These are phyloP conservation scores for Cygnus buccinator DNA, from an alignment of 2,113 vertebrate species.

Conservation along the genomic window DNA sequence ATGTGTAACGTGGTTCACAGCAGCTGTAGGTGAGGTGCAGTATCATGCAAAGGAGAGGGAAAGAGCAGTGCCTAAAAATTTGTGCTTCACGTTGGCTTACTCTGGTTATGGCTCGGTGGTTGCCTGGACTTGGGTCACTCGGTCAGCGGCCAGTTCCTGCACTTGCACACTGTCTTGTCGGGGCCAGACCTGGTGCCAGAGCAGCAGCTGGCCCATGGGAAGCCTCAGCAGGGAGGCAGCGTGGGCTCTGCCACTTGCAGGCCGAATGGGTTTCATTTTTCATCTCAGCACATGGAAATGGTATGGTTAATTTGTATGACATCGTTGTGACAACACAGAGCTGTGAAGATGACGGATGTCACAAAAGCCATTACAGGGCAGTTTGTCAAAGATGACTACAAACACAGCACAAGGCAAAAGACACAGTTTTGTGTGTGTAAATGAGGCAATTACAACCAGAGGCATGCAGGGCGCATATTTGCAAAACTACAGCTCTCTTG, in stretches of 20 bases:
- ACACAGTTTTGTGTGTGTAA: neutral
- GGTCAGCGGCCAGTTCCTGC: neutral
- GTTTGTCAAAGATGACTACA: constrained; percentile 14
- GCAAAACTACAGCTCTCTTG: neutral
- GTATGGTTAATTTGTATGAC: neutral
- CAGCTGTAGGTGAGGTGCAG: neutral
- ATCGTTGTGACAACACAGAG: neutral
- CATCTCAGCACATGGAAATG: neutral
- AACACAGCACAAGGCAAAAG: neutral
- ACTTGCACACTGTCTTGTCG: fast-evolving
- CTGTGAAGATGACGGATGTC: neutral
- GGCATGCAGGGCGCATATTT: neutral
- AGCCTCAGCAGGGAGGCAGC: neutral
- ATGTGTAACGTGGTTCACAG: neutral
- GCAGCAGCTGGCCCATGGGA: neutral
- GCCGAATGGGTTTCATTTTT: neutral
- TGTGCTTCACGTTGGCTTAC: neutral
- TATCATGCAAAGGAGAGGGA: neutral
- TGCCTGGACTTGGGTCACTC: neutral
- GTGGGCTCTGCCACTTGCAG: neutral
- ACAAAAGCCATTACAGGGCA: neutral
- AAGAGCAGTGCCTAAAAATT: neutral
- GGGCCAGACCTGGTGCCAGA: neutral
- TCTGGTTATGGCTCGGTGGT: neutral
- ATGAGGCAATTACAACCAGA: neutral